A percentile compares a stretch with the other conserved stretches of the same genome.
Conservation (phyloP, 1,140 invertebrate genomes). For the Leptoteleia sp. region DNA sequence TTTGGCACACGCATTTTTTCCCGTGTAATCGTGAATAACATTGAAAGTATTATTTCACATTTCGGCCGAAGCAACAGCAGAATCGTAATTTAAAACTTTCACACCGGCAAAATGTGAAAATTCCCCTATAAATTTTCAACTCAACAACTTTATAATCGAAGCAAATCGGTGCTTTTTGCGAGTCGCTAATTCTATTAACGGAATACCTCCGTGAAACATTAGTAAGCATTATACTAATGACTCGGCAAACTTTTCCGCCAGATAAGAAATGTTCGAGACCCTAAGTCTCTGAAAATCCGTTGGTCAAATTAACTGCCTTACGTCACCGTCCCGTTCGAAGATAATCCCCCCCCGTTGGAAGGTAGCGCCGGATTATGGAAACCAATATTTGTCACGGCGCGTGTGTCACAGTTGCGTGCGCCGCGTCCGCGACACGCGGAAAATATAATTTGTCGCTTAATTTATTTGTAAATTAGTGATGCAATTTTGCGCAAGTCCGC, state of each 20-base stretch:
- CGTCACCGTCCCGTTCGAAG: slow-evolving; percentile 70
- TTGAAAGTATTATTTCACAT: no score
- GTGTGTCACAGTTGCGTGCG: slow-evolving; percentile 20
- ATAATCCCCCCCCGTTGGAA: slow-evolving; percentile 77
- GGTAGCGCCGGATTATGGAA: slow-evolving; percentile 68
- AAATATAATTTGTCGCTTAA: slow-evolving; percentile 43
- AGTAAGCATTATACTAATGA: slow-evolving; percentile 63
- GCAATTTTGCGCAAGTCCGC: slow-evolving; percentile 30
- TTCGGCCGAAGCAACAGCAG: no score
- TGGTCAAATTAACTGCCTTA: slow-evolving; percentile 74
- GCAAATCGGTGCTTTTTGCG: background rate
- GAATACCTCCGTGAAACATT: slow-evolving; percentile 18
- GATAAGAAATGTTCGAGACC: slow-evolving; percentile 64
- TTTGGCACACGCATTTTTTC: no score
- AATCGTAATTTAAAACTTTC: no score
- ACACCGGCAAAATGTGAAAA: no score
- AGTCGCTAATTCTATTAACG: background rate
- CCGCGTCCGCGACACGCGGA: slow-evolving; percentile 40
- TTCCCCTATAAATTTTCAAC: background rate
- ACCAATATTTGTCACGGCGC: slow-evolving; percentile 69
- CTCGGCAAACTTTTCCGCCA: slow-evolving; percentile 65
- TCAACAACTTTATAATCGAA: background rate
- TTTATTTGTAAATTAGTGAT: slow-evolving; percentile 49
- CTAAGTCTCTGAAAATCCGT: slow-evolving; percentile 64
- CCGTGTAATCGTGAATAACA: no score